These are phyloP conservation scores for Mycalesis mineus DNA, from an alignment of 2,888 invertebrate species.

Conservation along the genomic window DNA sequence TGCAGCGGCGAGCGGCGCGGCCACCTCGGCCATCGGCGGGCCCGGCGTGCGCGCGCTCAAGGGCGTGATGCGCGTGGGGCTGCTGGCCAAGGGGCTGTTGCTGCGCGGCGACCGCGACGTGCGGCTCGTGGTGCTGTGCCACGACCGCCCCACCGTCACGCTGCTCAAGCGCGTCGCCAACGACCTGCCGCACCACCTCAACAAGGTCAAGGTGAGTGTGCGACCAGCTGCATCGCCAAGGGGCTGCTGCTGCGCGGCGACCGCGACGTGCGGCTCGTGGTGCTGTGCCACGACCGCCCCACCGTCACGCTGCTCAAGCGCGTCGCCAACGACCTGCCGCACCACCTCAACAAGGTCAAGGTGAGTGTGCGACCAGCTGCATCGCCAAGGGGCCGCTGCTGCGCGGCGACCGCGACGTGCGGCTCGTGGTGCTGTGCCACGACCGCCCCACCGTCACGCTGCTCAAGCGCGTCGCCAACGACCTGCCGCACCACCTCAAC, in stretches of 20 bases:
- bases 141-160: constrained; percentile 93
- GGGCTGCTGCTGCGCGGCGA: constrained; percentile 94
- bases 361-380: constrained; percentile 41
- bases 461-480: constrained; percentile 90
- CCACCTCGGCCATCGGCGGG: constrained; percentile 49
- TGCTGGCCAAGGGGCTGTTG: constrained; percentile 85
- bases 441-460: constrained; percentile 94
- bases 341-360: constrained; percentile 82
- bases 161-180: constrained; percentile 92
- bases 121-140: constrained; percentile 95
- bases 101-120: constrained; percentile 93
- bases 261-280: constrained; percentile 92
- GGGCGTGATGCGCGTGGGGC: constrained; percentile 98
- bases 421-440: constrained; percentile 95
- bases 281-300: constrained; percentile 96
- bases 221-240: constrained; percentile 48
- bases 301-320: constrained; percentile 91
- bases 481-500: constrained; percentile 88
- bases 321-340: constrained; percentile 90
- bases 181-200: constrained; percentile 88
- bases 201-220: constrained; percentile 69
- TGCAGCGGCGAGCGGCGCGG: constrained; percentile 68
- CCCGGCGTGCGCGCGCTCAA: constrained; percentile 84
- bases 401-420: constrained; percentile 92
- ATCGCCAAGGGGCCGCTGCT: constrained; percentile 88